These are phyloP conservation scores for Scolopax rusticola DNA, from an alignment of 2,797 vertebrate genomes.

Conservation along the genomic window DNA sequence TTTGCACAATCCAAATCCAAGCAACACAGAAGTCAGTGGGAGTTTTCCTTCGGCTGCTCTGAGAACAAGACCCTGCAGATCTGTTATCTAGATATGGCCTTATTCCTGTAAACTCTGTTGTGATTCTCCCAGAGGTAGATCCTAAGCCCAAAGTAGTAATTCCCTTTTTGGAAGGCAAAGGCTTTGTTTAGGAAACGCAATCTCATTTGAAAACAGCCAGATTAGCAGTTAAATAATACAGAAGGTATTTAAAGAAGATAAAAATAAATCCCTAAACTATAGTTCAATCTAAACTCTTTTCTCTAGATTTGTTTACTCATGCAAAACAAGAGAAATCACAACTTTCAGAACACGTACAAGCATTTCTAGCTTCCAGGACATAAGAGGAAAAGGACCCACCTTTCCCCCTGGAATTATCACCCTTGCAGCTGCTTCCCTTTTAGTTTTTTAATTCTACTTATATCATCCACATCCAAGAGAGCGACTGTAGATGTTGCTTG, in stretches of 20 bases:
- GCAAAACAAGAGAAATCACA: background rate
- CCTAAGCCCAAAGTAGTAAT: background rate
- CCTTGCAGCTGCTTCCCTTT: conserved; percentile 60
- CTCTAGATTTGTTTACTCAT: background rate
- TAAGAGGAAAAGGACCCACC: conserved; percentile 4
- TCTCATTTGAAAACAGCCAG: background rate
- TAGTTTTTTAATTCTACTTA: background rate
- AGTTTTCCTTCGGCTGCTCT: background rate
- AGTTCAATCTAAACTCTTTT: background rate
- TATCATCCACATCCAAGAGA: background rate
- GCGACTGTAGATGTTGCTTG: background rate
- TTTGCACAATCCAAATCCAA: background rate
- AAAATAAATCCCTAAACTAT: background rate
- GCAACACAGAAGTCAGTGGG: background rate
- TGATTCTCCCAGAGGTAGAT: background rate
- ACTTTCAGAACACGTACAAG: background rate
- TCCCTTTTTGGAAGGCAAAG: background rate
- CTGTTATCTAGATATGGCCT: background rate
- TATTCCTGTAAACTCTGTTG: conserved; percentile 3
- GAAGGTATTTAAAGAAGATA: background rate
- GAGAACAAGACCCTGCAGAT: background rate
- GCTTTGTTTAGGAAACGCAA: background rate
- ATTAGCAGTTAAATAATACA: background rate
- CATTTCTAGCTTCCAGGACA: background rate
- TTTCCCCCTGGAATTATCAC: background rate